These are phyloP conservation scores for Penaeus indicus DNA, from an alignment of 1,140 invertebrate species.

Conservation along the genomic window DNA sequence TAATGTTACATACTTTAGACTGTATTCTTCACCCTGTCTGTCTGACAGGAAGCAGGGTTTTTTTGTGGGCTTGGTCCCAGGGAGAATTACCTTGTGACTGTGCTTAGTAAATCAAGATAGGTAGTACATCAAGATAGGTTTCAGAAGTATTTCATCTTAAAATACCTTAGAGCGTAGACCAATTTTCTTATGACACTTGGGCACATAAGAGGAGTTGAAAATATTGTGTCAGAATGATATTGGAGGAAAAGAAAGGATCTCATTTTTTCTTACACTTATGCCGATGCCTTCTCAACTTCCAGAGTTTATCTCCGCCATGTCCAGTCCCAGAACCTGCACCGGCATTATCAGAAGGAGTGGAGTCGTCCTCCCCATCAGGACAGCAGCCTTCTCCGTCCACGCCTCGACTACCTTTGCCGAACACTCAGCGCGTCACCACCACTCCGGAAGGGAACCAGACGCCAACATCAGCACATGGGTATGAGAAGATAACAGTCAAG, in stretches of 20 bases:
- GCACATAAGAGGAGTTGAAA: background rate
- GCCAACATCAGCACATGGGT: background rate
- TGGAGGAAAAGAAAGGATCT: background rate
- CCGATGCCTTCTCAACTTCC: background rate
- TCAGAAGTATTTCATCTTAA: background rate
- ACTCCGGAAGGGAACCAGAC: background rate
- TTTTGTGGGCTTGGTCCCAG: too few species aligned
- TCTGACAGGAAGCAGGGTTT: too few species aligned
- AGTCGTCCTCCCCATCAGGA: constrained; percentile 2
- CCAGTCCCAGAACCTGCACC: constrained; percentile 33
- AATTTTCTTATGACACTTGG: too few species aligned
- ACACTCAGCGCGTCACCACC: background rate
- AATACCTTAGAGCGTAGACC: too few species aligned
- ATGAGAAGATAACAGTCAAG: constrained; percentile 64
- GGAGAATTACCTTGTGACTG: too few species aligned
- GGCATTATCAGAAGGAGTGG: background rate
- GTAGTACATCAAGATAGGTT: too few species aligned
- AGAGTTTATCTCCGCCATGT: constrained; percentile 30
- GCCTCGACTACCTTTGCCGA: constrained; percentile 3
- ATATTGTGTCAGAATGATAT: background rate
- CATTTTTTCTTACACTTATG: background rate
- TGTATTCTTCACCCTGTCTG: too few species aligned
- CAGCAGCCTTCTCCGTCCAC: constrained; percentile 16
- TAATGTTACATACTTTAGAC: background rate
- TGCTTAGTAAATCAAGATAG: too few species aligned